Evolutionary conservation across 2,888 invertebrate species (phyloP), one percentile per base, ranked within the genome.

Genomic region (Amphimallon solstitiale): DNA sequence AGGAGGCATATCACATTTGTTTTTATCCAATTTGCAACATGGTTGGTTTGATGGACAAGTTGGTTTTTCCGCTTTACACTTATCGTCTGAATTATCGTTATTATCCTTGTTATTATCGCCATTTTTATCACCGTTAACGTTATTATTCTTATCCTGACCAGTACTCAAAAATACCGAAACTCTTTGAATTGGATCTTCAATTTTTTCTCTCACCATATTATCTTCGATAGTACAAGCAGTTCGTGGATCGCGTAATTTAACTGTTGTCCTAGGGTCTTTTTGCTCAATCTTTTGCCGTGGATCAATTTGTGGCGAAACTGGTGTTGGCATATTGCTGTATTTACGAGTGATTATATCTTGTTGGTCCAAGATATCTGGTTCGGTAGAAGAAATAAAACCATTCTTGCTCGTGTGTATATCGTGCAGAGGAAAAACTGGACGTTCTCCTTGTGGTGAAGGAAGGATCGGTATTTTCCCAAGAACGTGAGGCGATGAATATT

Each of bases 1-100:
- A 2, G 56, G 19, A 17, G 45, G 15, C 29, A 17, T 29, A 1
- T n/a, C 14, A 29, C 56, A 59, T 43, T 43, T 23, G 1, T 59
- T 43, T n/a, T 59, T 45, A 9, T 59, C 43, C 6, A 29, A 29
- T 10, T 59, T 59, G 15, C 56, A 59, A 15, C 56, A 34, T 4
- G 56, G 43, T 3, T 10, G 4, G 1, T 23, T 10, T 9, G 29
- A 14, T 6, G 38, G 34, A 10, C 56, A 59, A 2, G 15, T 7
- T 12, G 14, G 43, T 29, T 59, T 43, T 1, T 29, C 43, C 12
- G 10, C 10, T 23, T 54, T 19, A 12, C 38, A 37, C 4, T 19
- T 19, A 49, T 49, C 48, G 1, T 29, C 29, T 19, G 9, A 21
- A 19, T 10, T 6, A n/a, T 6, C 21, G 9, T 52, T 12, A 7